Evolutionary conservation across 2,113 vertebrate genomes (phyloP).

Genomic region (Macaca mulatta): DNA sequence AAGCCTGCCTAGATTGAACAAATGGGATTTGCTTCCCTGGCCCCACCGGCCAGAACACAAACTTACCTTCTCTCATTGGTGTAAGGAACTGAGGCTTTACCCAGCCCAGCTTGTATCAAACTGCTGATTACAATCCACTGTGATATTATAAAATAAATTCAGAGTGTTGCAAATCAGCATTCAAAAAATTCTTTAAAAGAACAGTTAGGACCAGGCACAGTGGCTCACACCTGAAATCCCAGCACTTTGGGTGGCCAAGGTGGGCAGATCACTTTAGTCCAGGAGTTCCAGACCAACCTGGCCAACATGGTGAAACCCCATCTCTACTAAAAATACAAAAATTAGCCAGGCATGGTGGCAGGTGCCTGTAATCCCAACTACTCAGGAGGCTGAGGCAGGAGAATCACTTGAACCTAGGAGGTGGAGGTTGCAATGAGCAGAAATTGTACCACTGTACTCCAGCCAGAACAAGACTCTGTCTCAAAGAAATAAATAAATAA

Average conservation of each 20-base stretch:
- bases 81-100: neutral
- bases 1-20: neutral
- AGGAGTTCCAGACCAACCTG: neutral
- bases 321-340: neutral
- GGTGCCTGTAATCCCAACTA: neutral
- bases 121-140: neutral
- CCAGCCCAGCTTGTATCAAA: neutral
- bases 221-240: neutral
- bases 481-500: too few relatives aligned
- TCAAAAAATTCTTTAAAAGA: slow-evolving; percentile 14
- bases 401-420: neutral
- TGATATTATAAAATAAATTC: neutral
- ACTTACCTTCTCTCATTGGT: neutral
- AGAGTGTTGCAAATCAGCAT: slow-evolving; percentile 1
- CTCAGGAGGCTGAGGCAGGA: neutral
- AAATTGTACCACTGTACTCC: neutral
- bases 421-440: neutral
- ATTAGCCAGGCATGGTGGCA: neutral
- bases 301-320: neutral
- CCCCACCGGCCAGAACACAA: neutral
- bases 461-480: neutral
- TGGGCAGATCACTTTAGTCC: neutral
- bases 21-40: neutral
- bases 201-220: neutral
- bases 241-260: neutral